Percentiles rank a stretch among this genome's conserved stretches.
phyloP scores from a whole-genome alignment of 2,113 vertebrate species.

The Rhinopithecus roxellana region DNA sequence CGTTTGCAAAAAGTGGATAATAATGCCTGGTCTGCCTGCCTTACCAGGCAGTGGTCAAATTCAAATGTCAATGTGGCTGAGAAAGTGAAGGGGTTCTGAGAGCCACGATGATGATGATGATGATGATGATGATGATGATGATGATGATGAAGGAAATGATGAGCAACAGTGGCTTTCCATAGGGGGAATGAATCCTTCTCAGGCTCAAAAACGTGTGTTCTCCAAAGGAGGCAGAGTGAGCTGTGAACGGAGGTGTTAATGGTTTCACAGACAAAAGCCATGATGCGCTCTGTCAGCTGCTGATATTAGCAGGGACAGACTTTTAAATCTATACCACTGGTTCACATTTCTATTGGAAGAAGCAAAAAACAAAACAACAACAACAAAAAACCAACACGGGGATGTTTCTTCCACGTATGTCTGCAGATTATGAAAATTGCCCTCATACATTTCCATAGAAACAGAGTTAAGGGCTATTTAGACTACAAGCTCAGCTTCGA shows the following conservation, averaged over 20 bases:
- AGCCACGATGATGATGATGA: background rate
- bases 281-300: background rate
- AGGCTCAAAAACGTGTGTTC: background rate
- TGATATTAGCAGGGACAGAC: conserved; percentile 8
- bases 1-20: background rate
- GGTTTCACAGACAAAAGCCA: conserved; percentile 45
- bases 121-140: background rate
- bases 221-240: background rate
- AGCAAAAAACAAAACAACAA: background rate
- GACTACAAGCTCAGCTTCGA: conserved; percentile 5
- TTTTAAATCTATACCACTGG: background rate
- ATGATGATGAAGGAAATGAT: background rate
- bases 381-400: background rate
- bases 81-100: background rate
- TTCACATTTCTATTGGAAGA: conserved; percentile 56
- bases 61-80: background rate
- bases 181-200: background rate
- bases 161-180: background rate
- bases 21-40: background rate
- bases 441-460: conserved; percentile 66
- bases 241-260: background rate
- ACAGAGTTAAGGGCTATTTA: conserved; percentile 55
- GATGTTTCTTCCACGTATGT: conserved; percentile 44
- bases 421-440: conserved; percentile 64
- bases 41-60: background rate